Percentiles rank a stretch among this genome's conserved stretches.
Evolutionary conservation across 1,140 invertebrate genomes (phyloP).

Genomic region (Tetramorium simillimum): DNA sequence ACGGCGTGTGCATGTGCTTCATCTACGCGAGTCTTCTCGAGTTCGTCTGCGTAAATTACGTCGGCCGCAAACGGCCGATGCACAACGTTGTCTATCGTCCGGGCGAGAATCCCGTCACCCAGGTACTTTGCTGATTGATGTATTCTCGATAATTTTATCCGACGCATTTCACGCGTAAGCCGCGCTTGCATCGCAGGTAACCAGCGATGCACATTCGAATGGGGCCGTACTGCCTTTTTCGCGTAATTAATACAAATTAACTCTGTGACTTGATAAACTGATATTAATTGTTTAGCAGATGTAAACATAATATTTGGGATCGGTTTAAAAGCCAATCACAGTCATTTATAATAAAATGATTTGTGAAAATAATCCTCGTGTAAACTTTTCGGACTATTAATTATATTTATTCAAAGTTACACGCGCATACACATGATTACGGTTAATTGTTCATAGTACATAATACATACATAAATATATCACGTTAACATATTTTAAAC

Average conservation of each 20-base stretch:
- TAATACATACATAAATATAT: not conserved
- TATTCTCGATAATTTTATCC: constrained; percentile 49
- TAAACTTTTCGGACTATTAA: not conserved
- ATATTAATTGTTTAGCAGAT: not conserved
- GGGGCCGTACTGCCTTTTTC: constrained; percentile 24
- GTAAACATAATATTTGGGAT: not conserved
- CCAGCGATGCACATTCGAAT: constrained; percentile 25
- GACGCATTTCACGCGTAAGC: constrained; percentile 20
- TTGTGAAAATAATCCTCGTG: not conserved
- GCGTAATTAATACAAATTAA: constrained; percentile 30
- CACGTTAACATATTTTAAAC: not conserved
- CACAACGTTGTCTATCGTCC: constrained; percentile 95
- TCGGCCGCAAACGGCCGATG: constrained; percentile 94
- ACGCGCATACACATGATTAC: not conserved
- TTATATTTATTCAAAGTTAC: not conserved
- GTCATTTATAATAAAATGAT: not conserved
- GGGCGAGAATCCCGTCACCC: constrained; percentile 95
- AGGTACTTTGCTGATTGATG: constrained; percentile 87
- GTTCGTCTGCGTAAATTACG: constrained; percentile 98
- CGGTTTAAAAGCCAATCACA: not conserved
- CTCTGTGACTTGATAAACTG: not conserved
- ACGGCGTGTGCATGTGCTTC: constrained; percentile 98
- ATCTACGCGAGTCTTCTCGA: constrained; percentile 97
- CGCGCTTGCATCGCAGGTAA: not conserved
- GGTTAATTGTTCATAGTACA: not conserved